A percentile compares a stretch with the other conserved stretches of the same genome.
phyloP scores from a whole-genome alignment of 2,797 vertebrate species.

The Hybognathus amarus region DNA sequence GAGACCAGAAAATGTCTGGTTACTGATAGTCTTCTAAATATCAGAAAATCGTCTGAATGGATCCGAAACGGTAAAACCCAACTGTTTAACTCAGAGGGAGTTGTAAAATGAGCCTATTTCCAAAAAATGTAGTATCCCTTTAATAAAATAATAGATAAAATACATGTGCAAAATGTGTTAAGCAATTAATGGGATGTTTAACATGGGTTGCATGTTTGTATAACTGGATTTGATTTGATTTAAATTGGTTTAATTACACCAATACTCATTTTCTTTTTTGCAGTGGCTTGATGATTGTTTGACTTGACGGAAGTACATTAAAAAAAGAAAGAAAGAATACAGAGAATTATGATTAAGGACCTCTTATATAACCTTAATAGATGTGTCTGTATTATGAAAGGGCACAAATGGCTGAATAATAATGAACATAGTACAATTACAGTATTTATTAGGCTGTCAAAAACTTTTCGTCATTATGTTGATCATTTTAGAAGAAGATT shows the following conservation, averaged over 20 bases:
- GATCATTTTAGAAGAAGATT: slow-evolving; percentile 26
- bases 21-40: no score
- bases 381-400: background rate
- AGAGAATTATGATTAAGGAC: background rate
- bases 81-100: no score
- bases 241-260: background rate
- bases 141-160: background rate
- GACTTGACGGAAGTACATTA: background rate
- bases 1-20: no score
- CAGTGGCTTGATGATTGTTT: background rate
- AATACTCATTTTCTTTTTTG: background rate
- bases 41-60: no score
- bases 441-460: background rate
- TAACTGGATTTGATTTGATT: background rate
- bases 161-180: no score
- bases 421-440: background rate
- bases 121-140: no score
- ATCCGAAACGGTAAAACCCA: no score
- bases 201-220: background rate
- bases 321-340: background rate
- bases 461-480: background rate
- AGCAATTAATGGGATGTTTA: background rate
- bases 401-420: slow-evolving; percentile 25
- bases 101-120: no score
- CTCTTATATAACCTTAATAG: background rate